Conservation (phyloP, 2,113 vertebrate species). For the Cheirogaleus medius region DNA sequence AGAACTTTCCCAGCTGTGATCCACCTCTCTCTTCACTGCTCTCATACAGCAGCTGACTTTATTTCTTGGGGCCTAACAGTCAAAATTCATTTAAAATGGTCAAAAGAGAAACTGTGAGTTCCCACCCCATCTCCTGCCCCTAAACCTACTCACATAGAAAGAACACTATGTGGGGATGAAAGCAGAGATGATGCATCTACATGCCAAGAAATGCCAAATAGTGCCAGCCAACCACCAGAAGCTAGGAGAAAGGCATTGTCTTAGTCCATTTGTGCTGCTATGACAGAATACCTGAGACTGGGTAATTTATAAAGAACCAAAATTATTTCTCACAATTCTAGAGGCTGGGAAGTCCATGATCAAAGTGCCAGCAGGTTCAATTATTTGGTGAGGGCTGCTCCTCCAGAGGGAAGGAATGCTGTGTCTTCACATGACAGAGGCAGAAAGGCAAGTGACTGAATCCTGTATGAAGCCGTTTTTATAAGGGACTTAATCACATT, state of each 20-base stretch:
- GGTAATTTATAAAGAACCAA: not conserved
- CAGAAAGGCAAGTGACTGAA: no score
- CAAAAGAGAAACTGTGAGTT: not conserved
- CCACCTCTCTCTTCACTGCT: not conserved
- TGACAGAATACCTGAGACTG: no score
- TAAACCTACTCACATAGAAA: not conserved
- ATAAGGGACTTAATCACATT: not conserved
- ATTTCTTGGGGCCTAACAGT: not conserved
- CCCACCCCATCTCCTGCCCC: not conserved
- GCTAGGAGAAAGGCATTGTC: not conserved
- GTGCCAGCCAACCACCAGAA: not conserved
- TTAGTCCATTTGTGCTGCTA: rapidly evolving
- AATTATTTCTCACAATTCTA: not conserved
- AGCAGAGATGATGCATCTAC: not conserved
- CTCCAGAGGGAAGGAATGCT: rapidly evolving
- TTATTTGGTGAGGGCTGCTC: no score
- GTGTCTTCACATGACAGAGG: not conserved
- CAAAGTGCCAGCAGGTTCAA: not conserved
- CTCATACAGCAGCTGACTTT: not conserved
- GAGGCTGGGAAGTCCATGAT: not conserved
- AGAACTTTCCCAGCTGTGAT: not conserved
- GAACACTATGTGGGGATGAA: not conserved
- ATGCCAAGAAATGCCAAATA: not conserved
- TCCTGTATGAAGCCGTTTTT: not conserved
- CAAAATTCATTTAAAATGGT: not conserved